Percentiles rank a stretch among this genome's conserved stretches.
Conservation (phyloP, 2,113 vertebrate genomes). For the Cepphus grylle region DNA sequence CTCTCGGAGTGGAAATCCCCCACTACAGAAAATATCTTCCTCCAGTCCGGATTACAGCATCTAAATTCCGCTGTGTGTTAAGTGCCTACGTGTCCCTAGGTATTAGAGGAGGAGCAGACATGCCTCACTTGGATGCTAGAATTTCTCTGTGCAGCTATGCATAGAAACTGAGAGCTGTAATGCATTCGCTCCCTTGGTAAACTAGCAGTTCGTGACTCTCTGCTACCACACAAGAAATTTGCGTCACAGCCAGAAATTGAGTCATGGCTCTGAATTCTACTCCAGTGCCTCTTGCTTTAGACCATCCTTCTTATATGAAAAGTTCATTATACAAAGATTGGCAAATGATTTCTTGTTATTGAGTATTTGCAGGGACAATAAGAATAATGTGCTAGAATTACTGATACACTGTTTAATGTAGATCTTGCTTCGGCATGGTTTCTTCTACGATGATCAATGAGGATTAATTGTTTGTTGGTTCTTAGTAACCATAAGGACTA, state of each 20-base stretch:
- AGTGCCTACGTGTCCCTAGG: neutral
- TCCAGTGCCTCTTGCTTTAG: neutral
- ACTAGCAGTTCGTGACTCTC: slow-evolving; percentile 21
- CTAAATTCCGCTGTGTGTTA: neutral
- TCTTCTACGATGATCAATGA: neutral
- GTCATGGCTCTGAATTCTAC: neutral
- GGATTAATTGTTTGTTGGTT: neutral
- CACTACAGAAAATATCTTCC: neutral
- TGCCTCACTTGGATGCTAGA: neutral
- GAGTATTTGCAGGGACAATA: neutral
- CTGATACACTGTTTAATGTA: neutral
- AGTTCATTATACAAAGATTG: neutral
- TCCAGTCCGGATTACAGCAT: neutral
- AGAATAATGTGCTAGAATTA: neutral
- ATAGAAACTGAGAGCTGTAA: neutral
- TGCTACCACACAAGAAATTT: slow-evolving; percentile 1
- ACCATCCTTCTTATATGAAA: neutral
- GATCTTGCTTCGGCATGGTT: neutral
- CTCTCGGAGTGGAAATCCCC: neutral
- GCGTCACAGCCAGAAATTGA: slow-evolving; percentile 16
- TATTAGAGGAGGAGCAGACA: neutral
- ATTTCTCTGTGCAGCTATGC: neutral
- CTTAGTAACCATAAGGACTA: neutral
- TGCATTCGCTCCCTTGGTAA: neutral
- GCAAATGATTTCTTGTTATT: neutral